These are phyloP conservation scores for Gortyna flavago DNA, from an alignment of 2,888 invertebrate species.

Conservation along the genomic window DNA sequence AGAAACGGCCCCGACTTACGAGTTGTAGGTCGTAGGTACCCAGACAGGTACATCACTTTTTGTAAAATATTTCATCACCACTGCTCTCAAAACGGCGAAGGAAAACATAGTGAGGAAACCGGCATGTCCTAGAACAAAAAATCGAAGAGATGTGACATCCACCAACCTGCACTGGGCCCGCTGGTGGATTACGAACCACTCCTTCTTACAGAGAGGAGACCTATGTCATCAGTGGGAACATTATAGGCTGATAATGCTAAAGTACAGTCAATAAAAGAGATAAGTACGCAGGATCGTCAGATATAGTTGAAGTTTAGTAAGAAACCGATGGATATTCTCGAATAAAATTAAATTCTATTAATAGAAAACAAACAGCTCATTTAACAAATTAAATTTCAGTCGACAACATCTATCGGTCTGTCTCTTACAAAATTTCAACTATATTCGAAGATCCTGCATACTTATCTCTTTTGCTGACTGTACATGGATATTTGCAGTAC, in stretches of 20 bases:
- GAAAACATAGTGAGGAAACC: neutral
- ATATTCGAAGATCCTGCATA: no score
- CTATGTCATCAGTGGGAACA: neutral
- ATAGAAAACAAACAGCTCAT: no score
- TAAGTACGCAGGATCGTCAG: no score
- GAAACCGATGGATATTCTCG: no score
- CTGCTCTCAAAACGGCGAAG: neutral
- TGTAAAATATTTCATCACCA: neutral
- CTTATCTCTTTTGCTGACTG: no score
- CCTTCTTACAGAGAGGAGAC: neutral
- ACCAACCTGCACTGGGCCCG: neutral
- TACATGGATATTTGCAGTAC: neutral
- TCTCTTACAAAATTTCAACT: no score
- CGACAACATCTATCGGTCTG: no score
- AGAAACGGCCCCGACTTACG: neutral
- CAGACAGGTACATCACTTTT: neutral
- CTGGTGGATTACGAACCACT: neutral
- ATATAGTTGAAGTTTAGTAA: no score
- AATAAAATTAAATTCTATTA: no score
- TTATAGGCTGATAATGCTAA: neutral
- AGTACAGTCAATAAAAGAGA: no score
- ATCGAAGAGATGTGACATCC: neutral
- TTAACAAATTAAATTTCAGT: no score
- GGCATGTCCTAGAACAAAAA: neutral
- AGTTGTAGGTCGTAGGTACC: neutral